These are phyloP conservation scores for Rafetus swinhoei DNA, from an alignment of 2,113 vertebrate genomes.

Conservation along the genomic window DNA sequence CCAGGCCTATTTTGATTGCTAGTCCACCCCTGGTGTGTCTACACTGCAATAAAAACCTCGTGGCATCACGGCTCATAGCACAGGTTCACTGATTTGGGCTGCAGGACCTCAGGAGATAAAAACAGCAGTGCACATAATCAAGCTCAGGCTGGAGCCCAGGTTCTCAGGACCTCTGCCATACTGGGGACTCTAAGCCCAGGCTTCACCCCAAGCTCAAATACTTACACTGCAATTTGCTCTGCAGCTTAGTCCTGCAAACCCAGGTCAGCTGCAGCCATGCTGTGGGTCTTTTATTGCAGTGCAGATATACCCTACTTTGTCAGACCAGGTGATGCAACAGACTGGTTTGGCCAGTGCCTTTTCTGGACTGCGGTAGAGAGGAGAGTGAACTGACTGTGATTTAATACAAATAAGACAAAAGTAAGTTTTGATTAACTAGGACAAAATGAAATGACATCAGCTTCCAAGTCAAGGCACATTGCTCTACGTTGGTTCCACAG, in stretches of 20 bases:
- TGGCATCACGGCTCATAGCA: not conserved
- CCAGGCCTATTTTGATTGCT: no score
- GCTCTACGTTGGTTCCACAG: not conserved
- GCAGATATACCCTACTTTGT: not conserved
- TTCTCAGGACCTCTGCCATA: not conserved
- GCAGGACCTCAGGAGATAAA: not conserved
- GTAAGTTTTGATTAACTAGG: not conserved
- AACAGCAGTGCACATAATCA: not conserved
- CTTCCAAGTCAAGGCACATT: not conserved
- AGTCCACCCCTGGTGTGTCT: no score
- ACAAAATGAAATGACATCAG: not conserved
- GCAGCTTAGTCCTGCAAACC: not conserved
- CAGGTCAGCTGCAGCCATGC: not conserved
- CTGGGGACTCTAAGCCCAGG: not conserved
- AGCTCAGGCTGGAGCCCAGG: not conserved
- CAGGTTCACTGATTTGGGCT: not conserved
- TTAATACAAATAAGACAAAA: not conserved
- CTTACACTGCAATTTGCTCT: not conserved
- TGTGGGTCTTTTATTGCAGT: not conserved
- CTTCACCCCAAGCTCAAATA: not conserved
- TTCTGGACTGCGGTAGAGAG: accelerated
- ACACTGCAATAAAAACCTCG: not conserved
- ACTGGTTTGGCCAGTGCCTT: not conserved
- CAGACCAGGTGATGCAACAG: not conserved
- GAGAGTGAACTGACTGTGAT: not conserved